Evolutionary conservation across 2,888 invertebrate species (phyloP).

Genomic region (Acrobeloides nanus): DNA sequence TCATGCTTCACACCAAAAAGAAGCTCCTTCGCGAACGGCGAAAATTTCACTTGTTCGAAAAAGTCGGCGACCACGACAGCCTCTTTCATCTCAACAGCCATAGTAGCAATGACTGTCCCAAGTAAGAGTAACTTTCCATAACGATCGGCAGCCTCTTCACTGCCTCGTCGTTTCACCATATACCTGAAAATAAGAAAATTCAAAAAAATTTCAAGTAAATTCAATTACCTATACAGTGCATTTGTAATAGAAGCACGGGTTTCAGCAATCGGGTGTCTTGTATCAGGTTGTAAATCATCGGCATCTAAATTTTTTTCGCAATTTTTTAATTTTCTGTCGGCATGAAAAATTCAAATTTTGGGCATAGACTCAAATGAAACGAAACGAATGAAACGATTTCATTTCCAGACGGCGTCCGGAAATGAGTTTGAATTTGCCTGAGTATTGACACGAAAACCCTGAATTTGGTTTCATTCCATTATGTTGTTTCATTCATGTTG

Average conservation of each 20-base stretch:
- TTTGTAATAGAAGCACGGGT: conserved; percentile 43
- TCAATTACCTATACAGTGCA: conserved; percentile 38
- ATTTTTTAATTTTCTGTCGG: not conserved
- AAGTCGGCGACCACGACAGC: conserved; percentile 51
- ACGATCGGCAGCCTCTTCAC: conserved; percentile 46
- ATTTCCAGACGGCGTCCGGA: no score
- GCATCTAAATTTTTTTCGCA: conserved; percentile 36
- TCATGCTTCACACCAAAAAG: conserved; percentile 43
- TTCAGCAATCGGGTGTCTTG: conserved; percentile 33
- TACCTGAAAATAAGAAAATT: conserved; percentile 20
- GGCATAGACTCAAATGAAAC: not conserved
- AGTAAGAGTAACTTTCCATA: conserved; percentile 48
- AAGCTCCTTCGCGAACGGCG: conserved; percentile 46
- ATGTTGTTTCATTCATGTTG: no score
- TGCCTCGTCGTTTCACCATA: conserved; percentile 40
- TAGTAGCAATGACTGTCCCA: conserved; percentile 49
- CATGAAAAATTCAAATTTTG: conserved; percentile 5
- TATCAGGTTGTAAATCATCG: conserved; percentile 40
- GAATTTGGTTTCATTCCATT: no score
- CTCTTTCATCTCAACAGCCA: conserved; percentile 52
- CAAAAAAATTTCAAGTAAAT: conserved; percentile 13
- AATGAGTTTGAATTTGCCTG: no score
- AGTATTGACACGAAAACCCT: no score
- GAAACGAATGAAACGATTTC: no score
- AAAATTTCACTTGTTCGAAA: conserved; percentile 47